Percentiles rank a stretch among this genome's conserved stretches.
phyloP scores from a whole-genome alignment of 1,140 invertebrate genomes.

The Tetramorium parvispinum region DNA sequence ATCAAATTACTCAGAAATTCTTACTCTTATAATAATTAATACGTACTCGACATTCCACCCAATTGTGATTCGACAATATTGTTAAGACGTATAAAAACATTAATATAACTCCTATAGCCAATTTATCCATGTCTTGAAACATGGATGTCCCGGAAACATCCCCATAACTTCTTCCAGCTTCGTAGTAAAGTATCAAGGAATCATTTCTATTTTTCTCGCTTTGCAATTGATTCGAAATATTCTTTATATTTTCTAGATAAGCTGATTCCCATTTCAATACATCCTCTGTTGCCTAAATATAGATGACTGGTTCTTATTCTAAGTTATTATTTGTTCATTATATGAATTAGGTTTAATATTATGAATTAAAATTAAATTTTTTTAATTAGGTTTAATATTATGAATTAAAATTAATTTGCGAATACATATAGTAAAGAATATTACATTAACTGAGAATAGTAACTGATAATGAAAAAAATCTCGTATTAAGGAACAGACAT shows the following conservation, averaged over 20 bases:
- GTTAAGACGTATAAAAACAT: slow-evolving; percentile 92
- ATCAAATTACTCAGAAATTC: neutral
- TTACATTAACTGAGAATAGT: too few relatives aligned
- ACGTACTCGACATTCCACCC: slow-evolving; percentile 90
- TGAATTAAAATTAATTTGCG: neutral
- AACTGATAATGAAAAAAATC: neutral
- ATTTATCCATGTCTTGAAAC: slow-evolving; percentile 90
- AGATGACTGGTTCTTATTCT: slow-evolving; percentile 6
- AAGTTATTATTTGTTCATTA: slow-evolving; percentile 3
- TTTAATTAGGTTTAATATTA: neutral
- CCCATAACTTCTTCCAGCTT: slow-evolving; percentile 90
- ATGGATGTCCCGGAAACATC: slow-evolving; percentile 89
- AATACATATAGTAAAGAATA: neutral
- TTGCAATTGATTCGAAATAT: slow-evolving; percentile 70
- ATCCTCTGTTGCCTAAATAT: slow-evolving; percentile 86
- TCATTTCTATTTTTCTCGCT: slow-evolving; percentile 68
- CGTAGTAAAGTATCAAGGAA: slow-evolving; percentile 87
- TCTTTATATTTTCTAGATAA: slow-evolving; percentile 86
- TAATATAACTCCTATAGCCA: slow-evolving; percentile 89
- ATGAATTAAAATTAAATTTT: neutral
- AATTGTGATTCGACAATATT: slow-evolving; percentile 91
- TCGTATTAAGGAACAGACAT: neutral
- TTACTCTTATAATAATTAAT: neutral
- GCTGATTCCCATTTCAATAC: slow-evolving; percentile 89
- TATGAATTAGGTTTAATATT: neutral